Base-by-base conservation (phyloP, 2,888 invertebrate species). In the Myopa tessellatipennis region DNA sequence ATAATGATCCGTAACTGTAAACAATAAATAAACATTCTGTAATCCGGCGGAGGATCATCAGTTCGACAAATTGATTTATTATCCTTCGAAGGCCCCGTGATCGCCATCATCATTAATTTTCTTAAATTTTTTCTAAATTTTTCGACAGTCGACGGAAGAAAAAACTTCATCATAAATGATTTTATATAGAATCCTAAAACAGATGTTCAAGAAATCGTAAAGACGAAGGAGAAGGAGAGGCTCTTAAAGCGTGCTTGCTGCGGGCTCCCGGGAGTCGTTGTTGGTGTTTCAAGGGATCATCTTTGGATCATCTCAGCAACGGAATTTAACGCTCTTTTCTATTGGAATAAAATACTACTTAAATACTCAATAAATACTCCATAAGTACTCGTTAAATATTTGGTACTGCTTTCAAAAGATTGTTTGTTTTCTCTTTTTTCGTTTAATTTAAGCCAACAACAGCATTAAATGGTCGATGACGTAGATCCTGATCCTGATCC, bases 1-100 rank as follows among this genome's bases (percentile, higher is more conserved):
- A 84, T 86, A 85, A 84, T 84, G 85, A 86, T 82, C 86, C 86
- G 87, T 85, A 86, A 87, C 87, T 85, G 85, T 85, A 85, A 87
- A 87, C 86, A 87, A 87, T 87, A 87, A 86, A 86, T 85, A 85
- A 70, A 74, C 74, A 38, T 77, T 81, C 74, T 50, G 34, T 80
- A 68, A 16, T 71, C 78, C 77, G 10, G 36, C 38, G 26, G 18
- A 18, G 69, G 69, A 69, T 52, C 69, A 26, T n/a, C 69, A 18
- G 4, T 38, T 38, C 52, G 52, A 52, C n/a, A 16, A 58, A 58
- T 71, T 58, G 55, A 71, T 71, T 70, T 71, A 71, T 71, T 71
- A 71, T 71, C 55, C 71, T 71, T 58, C 55, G 55, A 52, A 6
- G 18, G 50, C 4, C 38, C 14, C 16, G 38, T 18, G 45, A 10